Evolutionary conservation across 1,140 invertebrate species (phyloP), one percentile per base, ranked within the genome.

Genomic region (Drosophila insularis): DNA sequence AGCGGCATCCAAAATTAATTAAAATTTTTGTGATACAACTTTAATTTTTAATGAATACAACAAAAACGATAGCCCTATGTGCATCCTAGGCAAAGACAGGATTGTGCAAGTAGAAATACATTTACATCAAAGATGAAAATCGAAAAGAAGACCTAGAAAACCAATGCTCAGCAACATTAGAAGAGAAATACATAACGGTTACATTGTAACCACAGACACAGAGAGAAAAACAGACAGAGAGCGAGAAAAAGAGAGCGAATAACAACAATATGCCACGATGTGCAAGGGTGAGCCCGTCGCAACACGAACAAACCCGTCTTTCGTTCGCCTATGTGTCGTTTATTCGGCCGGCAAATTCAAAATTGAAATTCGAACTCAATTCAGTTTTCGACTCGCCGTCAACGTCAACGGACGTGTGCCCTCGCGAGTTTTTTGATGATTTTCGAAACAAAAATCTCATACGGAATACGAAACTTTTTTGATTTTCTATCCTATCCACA

Each of bases 341-440:
- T 46, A 46, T 21, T 50, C 43, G 17, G 17, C 19, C n/a, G 13
- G 40, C 40, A 10, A 50, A 50, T 50, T 39, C 23, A 53, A 10
- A 27, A 46, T 77, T 75, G 70, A 66, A 79, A 63, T 80, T 78
- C 54, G 77, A 66, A 63, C 80, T 87, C 82, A 61, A 66, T 80
- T 87, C 82, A 87, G 85, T 84, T 89, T 84, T 72, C 76, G 74
- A 84, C 71, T 80, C 77, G 80, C 59, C 60, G 85, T 78, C 77
- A 69, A 65, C 68, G 71, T 68, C n/a, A 71, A 66, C 68, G 67
- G 84, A 89, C 77, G 84, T 89, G 84, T 80, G 68, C 58, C 67
- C 68, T 89, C 72, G 82, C 76, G 80, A 70, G 58, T 67, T 65
- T 39, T 63, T 74, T 27, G 21, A 59, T 37, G 50, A 60, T 63